A percentile compares a stretch with the other conserved stretches of the same genome.
Evolutionary conservation across 2,797 vertebrate genomes (phyloP).

Genomic region (Natrix natrix): DNA sequence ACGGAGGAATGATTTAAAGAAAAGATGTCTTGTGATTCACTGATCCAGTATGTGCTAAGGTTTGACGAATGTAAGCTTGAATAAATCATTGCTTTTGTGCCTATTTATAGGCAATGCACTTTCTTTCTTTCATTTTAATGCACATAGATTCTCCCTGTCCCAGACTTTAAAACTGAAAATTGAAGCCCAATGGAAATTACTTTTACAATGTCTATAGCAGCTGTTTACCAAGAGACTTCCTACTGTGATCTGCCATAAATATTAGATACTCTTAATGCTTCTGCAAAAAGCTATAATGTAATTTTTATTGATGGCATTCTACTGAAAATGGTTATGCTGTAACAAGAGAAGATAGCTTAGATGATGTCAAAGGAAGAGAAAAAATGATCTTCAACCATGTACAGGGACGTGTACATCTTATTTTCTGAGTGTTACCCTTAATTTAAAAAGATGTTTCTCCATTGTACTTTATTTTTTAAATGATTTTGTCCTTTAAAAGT

Average conservation of each 20-base stretch:
- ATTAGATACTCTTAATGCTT: neutral
- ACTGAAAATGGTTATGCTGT: neutral
- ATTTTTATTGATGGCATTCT: neutral
- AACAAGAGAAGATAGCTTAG: neutral
- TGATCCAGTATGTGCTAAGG: neutral
- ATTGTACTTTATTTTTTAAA: neutral
- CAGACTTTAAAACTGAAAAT: neutral
- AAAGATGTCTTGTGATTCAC: neutral
- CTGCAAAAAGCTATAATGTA: neutral
- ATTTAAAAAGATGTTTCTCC: neutral
- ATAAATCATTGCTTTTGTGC: neutral
- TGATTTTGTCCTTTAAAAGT: neutral
- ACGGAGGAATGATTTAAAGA: neutral
- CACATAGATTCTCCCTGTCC: neutral
- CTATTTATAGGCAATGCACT: neutral
- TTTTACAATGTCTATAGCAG: neutral
- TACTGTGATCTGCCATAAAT: neutral
- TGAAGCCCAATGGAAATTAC: neutral
- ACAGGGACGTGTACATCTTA: neutral
- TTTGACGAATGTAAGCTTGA: neutral
- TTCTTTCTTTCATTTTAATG: neutral
- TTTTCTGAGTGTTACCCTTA: neutral
- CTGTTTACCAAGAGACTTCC: neutral
- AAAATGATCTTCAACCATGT: neutral
- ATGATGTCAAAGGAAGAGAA: neutral